A percentile compares a stretch with the other conserved stretches of the same genome.
These are phyloP conservation scores for Orussus abietinus DNA, from an alignment of 1,140 invertebrate species.

Conservation along the genomic window DNA sequence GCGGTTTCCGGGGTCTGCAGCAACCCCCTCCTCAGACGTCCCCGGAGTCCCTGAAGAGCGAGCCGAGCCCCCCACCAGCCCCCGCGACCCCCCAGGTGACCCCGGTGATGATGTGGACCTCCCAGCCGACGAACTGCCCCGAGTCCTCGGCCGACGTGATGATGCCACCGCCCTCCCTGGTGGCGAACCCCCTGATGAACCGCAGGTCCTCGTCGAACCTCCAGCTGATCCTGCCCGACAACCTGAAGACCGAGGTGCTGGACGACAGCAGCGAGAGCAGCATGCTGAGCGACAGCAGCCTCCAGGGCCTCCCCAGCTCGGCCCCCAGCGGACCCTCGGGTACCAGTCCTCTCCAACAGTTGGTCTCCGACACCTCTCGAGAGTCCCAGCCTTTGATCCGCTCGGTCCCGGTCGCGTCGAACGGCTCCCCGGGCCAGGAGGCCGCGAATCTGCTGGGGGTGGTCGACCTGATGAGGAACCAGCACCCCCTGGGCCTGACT, in stretches of 20 bases:
- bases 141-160: constrained; percentile 38
- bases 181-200: constrained; percentile 37
- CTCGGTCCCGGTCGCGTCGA: constrained; percentile 24
- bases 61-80: constrained; percentile 40
- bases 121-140: constrained; percentile 28
- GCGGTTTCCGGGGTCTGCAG: constrained; percentile 33
- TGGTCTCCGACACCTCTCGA: constrained; percentile 40
- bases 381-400: constrained; percentile 37
- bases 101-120: constrained; percentile 44
- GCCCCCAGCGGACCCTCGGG: constrained; percentile 23
- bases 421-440: constrained; percentile 38
- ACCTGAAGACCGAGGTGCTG: constrained; percentile 66
- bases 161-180: constrained; percentile 46
- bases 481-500: constrained; percentile 35
- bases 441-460: constrained; percentile 38
- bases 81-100: constrained; percentile 27
- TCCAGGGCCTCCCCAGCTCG: constrained; percentile 39
- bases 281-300: constrained; percentile 53
- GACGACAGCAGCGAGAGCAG: constrained; percentile 68
- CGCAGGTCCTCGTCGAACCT: constrained; percentile 44
- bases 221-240: constrained; percentile 48
- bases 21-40: constrained; percentile 12
- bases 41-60: constrained; percentile 38
- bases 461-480: constrained; percentile 45
- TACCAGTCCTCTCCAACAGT: constrained; percentile 40